Evolutionary conservation across 2,113 vertebrate genomes (phyloP), one percentile per base, ranked within the genome.

Genomic region (Lota lota): DNA sequence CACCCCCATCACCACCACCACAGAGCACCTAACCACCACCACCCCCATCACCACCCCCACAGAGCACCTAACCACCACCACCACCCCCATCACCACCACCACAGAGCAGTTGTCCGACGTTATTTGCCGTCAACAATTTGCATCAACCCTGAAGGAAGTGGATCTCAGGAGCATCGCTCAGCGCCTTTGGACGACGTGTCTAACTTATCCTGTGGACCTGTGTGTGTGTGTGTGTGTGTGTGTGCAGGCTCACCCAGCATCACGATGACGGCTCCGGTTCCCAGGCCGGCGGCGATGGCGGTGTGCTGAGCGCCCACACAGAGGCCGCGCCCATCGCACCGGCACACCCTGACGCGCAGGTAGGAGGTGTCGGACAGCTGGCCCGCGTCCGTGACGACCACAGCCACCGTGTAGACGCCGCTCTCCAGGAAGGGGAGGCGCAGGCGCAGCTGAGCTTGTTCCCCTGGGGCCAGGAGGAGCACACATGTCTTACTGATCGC

Each of bases 371-470:
- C 97, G 53, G 95, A 94, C 85, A 95, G 93, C 87, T 97, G 96
- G 40, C 97, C 97, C 1, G 97, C 98, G 86, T 99, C 97, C 3
- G 96, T 98, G 88, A 99, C 97, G 64, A 92, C 92, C 87, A 99
- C 93, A 12, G 97, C 95, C 57, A 99, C 88, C 24, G 95, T 92
- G 0, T 99, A 99, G 80, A 97, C 93, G 1, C 96, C 97, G 7
- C 94, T 95, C 69, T 96, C 93, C 59, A 99, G 89, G 75, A 94
- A 95, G 47, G 92, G 88, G 40, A 95, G 95, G 69, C 92, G 93
- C 79, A 99, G 90, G 17, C 92, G 94, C 10, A 99, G 88, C 79
- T 97, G 96, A 61, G 96, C 95, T 0, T 94, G 91, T 79, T 98
- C 96, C 0, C 97, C 97, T 99, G 62, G 20, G 15, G 53, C 18